Evolutionary conservation across 2,888 invertebrate species (phyloP).

Genomic region (Philonicus albiceps): DNA sequence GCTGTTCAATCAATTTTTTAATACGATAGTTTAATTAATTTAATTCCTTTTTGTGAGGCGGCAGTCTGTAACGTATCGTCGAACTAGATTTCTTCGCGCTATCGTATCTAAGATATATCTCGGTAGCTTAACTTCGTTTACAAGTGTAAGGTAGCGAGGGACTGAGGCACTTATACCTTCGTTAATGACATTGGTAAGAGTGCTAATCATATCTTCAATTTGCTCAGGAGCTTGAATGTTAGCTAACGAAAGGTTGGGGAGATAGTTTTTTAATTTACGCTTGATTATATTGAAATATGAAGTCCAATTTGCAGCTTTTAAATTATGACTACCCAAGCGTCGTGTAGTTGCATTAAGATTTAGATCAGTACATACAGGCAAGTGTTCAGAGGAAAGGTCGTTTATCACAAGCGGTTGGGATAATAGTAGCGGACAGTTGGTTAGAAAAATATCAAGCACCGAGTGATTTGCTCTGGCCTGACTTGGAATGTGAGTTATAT

Average conservation of each 20-base stretch:
- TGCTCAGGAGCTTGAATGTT: neutral
- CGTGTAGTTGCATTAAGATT: neutral
- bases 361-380: neutral
- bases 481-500: conserved; percentile 34
- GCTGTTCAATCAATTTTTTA: too few relatives aligned
- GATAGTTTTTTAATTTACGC: neutral
- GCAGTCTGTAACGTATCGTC: too few relatives aligned
- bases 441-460: conserved; percentile 26
- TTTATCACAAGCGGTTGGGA: neutral
- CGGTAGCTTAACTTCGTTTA: neutral
- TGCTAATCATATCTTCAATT: neutral
- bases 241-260: neutral
- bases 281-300: neutral
- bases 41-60: too few relatives aligned
- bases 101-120: neutral
- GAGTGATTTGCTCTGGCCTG: neutral
- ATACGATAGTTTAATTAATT: too few relatives aligned
- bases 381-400: neutral
- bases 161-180: neutral
- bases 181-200: neutral
- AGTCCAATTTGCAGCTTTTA: neutral
- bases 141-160: neutral
- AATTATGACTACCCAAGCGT: neutral
- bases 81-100: too few relatives aligned
- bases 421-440: neutral